phyloP scores from a whole-genome alignment of 1,140 invertebrate genomes.

The Drosophila kurseongensis region DNA sequence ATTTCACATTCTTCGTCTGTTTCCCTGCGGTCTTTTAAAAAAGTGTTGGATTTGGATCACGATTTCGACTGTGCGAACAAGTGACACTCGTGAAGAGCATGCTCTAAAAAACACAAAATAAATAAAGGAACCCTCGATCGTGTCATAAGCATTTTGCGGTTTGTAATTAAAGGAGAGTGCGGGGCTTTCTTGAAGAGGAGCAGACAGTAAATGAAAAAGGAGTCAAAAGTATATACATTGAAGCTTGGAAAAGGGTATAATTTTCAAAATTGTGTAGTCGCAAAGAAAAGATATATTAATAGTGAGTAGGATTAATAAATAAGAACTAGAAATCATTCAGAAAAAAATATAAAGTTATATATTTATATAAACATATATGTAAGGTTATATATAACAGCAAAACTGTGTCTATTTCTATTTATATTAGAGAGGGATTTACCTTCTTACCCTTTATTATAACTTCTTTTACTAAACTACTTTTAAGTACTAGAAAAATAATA shows the following conservation, averaged over 20 bases:
- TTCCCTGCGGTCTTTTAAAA: neutral
- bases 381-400: too few species aligned
- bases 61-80: constrained; percentile 33
- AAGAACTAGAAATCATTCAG: too few species aligned
- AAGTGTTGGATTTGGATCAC: constrained; percentile 12
- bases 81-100: constrained; percentile 45
- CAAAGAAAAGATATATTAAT: neutral
- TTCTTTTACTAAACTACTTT: too few species aligned
- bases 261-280: too few species aligned
- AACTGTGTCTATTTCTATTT: too few species aligned
- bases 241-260: neutral
- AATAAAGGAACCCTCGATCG: constrained; percentile 43
- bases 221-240: constrained; percentile 4
- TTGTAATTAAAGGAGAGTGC: constrained; percentile 62
- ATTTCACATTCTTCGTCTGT: neutral
- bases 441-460: too few species aligned
- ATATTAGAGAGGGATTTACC: too few species aligned
- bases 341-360: too few species aligned
- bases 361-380: too few species aligned
- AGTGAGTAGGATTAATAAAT: neutral
- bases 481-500: too few species aligned
- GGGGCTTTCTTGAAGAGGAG: constrained; percentile 10
- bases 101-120: constrained; percentile 1
- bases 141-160: constrained; percentile 64
- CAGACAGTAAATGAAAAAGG: constrained; percentile 24